phyloP scores from a whole-genome alignment of 2,113 vertebrate species.

The Brienomyrus brachyistius region DNA sequence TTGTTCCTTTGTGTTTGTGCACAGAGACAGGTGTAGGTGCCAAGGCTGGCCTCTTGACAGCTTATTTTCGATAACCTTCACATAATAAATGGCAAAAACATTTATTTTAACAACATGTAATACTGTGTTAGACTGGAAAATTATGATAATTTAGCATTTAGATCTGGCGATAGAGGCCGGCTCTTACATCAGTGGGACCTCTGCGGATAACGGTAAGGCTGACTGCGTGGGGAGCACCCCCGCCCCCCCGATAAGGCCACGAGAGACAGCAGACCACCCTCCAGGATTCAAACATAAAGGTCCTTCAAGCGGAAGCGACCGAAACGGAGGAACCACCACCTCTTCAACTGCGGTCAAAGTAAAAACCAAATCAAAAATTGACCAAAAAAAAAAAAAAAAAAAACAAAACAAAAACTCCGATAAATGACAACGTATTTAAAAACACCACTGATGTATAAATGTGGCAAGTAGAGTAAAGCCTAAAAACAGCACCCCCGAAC shows the following conservation, averaged over 20 bases:
- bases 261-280: not conserved
- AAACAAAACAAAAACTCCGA: not conserved
- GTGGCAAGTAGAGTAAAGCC: not conserved
- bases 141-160: not conserved
- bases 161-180: not conserved
- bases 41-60: not conserved
- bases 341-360: not conserved
- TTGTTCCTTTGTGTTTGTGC: constrained; percentile 11
- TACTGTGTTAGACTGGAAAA: not conserved
- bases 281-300: not conserved
- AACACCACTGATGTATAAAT: not conserved
- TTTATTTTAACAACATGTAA: not conserved
- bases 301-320: not conserved
- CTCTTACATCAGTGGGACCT: not conserved
- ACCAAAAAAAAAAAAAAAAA: not conserved
- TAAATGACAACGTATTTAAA: not conserved
- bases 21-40: not conserved
- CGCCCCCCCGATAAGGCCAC: not conserved
- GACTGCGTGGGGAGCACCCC: not conserved
- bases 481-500: not conserved
- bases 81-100: not conserved
- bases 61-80: not conserved
- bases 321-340: not conserved
- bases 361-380: not conserved
- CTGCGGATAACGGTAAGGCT: not conserved